Conservation (phyloP, 2,113 vertebrate species). For the Chunga burmeisteri region DNA sequence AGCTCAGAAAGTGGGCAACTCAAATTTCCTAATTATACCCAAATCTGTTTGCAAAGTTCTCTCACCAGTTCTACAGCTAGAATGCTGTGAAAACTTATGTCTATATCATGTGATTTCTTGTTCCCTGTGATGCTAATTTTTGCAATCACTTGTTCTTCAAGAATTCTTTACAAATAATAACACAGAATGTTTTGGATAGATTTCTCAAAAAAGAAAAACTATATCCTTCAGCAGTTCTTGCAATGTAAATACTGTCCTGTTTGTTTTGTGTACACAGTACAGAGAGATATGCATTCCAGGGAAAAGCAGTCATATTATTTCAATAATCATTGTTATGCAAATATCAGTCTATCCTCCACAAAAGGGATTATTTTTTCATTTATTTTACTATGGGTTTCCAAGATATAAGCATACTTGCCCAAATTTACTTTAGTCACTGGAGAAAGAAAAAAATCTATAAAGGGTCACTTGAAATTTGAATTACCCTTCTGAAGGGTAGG, state of each 20-base stretch:
- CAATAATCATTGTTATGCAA: background rate
- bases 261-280: background rate
- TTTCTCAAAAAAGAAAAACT: background rate
- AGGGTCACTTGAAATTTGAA: background rate
- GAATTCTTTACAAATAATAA: background rate
- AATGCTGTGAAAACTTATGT: background rate
- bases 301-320: background rate
- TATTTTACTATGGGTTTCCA: background rate
- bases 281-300: background rate
- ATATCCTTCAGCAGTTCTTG: background rate
- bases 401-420: background rate
- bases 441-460: background rate
- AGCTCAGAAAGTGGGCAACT: background rate
- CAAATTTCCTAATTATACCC: background rate
- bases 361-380: background rate
- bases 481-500: background rate
- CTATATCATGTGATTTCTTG: background rate
- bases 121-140: background rate
- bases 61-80: background rate
- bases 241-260: background rate
- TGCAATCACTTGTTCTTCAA: background rate
- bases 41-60: background rate
- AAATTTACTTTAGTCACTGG: background rate
- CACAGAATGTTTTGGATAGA: background rate
- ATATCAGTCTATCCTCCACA: background rate